phyloP scores from a whole-genome alignment of 2,113 vertebrate species.

The Agelaius tricolor region DNA sequence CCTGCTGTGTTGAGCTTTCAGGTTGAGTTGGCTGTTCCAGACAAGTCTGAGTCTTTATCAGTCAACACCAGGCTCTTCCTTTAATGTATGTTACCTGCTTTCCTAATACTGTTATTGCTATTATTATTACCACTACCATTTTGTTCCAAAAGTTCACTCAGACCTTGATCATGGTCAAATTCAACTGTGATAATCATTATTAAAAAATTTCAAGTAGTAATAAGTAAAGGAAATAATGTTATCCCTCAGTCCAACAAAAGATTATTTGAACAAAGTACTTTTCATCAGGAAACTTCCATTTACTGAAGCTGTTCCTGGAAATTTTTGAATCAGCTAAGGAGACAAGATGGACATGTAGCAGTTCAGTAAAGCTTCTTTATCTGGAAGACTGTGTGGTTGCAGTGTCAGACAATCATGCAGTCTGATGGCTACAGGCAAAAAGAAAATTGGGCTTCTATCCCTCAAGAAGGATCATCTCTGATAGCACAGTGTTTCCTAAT shows the following conservation, averaged over 20 bases:
- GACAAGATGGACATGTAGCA: neutral
- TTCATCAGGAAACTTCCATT: neutral
- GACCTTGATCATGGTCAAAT: neutral
- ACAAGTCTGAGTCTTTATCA: constrained; percentile 11
- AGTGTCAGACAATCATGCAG: neutral
- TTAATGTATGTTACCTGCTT: neutral
- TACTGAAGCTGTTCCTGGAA: neutral
- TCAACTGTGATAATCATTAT: neutral
- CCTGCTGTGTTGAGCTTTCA: constrained; percentile 18
- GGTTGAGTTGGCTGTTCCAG: constrained; percentile 3
- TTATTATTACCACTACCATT: neutral
- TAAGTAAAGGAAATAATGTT: constrained; percentile 3
- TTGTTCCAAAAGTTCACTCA: constrained; percentile 16
- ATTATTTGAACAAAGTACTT: neutral
- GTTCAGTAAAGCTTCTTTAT: neutral
- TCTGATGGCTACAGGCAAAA: neutral
- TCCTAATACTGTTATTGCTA: neutral
- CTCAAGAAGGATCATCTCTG: neutral
- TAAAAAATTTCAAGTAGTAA: neutral
- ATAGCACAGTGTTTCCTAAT: neutral
- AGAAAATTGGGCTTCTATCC: neutral
- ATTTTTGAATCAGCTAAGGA: neutral
- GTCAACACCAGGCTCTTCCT: constrained; percentile 16
- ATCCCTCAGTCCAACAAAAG: neutral
- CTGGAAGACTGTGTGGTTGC: neutral